phyloP scores from a whole-genome alignment of 2,888 invertebrate genomes.

The Campopleginae sp. region DNA sequence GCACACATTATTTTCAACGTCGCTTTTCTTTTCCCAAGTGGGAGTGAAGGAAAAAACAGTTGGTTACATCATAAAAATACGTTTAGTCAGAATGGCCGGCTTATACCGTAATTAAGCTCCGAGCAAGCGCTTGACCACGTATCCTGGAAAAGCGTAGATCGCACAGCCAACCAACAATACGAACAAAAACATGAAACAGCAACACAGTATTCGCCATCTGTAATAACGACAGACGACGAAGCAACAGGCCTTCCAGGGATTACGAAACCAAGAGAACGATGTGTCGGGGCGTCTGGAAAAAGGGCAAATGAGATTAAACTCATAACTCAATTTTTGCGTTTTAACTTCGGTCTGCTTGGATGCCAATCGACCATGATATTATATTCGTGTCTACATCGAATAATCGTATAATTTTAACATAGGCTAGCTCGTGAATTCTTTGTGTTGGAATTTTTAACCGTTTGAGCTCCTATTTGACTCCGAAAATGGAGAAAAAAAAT shows the following conservation, averaged over 20 bases:
- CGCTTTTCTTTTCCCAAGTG: neutral
- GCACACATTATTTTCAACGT: conserved; percentile 22
- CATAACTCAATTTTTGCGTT: conserved; percentile 35
- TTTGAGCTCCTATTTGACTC: neutral
- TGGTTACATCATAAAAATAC: neutral
- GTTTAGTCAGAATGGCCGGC: conserved; percentile 12
- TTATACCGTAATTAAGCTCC: conserved; percentile 75
- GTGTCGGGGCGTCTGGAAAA: conserved; percentile 87
- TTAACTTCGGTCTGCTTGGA: conserved; percentile 1
- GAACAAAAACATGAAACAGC: conserved; percentile 77
- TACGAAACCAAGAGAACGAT: conserved; percentile 87
- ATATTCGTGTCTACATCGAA: neutral
- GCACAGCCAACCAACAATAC: conserved; percentile 80
- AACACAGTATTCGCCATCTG: conserved; percentile 83
- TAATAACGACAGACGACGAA: conserved; percentile 82
- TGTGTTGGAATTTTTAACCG: neutral
- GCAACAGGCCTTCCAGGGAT: conserved; percentile 85
- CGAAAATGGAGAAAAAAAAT: neutral
- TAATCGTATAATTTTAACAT: neutral
- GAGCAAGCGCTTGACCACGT: conserved; percentile 84
- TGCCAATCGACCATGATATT: neutral
- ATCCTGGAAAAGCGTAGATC: conserved; percentile 85
- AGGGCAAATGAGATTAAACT: conserved; percentile 49
- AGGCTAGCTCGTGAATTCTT: neutral
- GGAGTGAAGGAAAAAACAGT: neutral